These are phyloP conservation scores for Neotoxoptera formosana DNA, from an alignment of 1,140 invertebrate genomes.

Conservation along the genomic window DNA sequence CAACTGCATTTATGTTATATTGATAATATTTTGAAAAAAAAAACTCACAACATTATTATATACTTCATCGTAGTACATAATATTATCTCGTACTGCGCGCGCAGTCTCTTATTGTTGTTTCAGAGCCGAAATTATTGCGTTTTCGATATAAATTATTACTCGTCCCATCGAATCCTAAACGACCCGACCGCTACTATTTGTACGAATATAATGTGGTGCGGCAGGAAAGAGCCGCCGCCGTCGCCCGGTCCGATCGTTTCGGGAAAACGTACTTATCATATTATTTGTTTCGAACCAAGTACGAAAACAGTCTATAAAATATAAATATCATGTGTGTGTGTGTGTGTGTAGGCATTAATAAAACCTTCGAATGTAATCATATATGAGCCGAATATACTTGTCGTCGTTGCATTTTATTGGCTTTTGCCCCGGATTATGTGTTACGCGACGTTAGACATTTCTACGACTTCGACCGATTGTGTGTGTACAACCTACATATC, in stretches of 20 bases:
- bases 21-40: no score
- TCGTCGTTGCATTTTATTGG: conserved; percentile 53
- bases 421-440: conserved; percentile 54
- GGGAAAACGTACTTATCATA: neutral
- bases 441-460: conserved; percentile 30
- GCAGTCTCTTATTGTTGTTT: neutral
- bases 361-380: conserved; percentile 41
- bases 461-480: conserved; percentile 45
- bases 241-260: neutral
- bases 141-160: neutral
- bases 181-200: neutral
- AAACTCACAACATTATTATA: neutral
- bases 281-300: neutral
- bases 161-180: neutral
- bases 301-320: conserved; percentile 5
- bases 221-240: neutral
- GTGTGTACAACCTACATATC: neutral
- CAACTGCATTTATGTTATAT: neutral
- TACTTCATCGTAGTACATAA: no score
- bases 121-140: neutral
- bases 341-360: conserved; percentile 6
- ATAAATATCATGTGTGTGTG: neutral
- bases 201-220: neutral
- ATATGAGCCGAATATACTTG: conserved; percentile 36
- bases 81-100: neutral